These are phyloP conservation scores for Callocephalon fimbriatum DNA, from an alignment of 2,113 vertebrate species.

Conservation along the genomic window DNA sequence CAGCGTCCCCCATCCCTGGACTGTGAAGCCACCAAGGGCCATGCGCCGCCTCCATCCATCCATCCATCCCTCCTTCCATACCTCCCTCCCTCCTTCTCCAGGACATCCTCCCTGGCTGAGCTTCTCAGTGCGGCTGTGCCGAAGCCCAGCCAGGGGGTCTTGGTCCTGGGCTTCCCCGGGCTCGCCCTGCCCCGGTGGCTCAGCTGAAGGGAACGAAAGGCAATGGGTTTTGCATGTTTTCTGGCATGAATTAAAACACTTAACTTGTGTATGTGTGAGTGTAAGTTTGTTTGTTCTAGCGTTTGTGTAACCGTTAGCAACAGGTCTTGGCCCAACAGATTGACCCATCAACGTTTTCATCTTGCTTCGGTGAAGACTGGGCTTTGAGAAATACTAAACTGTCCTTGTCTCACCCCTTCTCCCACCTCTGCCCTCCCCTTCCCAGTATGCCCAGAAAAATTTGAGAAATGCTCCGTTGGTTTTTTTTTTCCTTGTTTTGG, in stretches of 20 bases:
- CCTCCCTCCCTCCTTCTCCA: neutral
- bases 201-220: conserved; percentile 58
- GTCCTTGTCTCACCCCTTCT: conserved; percentile 45
- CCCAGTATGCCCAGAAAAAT: neutral
- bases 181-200: neutral
- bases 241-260: conserved; percentile 82
- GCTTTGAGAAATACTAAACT: conserved; percentile 54
- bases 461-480: neutral
- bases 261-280: conserved; percentile 76
- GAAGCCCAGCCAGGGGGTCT: neutral
- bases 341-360: conserved; percentile 41
- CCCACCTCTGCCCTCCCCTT: neutral
- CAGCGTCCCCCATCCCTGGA: conserved; percentile 17
- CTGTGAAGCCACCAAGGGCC: conserved; percentile 60
- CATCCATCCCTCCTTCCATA: neutral
- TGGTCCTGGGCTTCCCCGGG: conserved; percentile 4
- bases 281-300: conserved; percentile 78
- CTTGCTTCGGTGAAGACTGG: conserved; percentile 58
- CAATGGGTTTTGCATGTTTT: conserved; percentile 79
- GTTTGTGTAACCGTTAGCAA: conserved; percentile 74
- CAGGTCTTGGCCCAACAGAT: conserved; percentile 63
- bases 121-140: neutral
- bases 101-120: neutral
- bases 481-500: neutral
- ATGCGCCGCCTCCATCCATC: neutral